A percentile compares a stretch with the other conserved stretches of the same genome.
Conservation (phyloP, 2,113 vertebrate genomes). For the Bubo bubo region DNA sequence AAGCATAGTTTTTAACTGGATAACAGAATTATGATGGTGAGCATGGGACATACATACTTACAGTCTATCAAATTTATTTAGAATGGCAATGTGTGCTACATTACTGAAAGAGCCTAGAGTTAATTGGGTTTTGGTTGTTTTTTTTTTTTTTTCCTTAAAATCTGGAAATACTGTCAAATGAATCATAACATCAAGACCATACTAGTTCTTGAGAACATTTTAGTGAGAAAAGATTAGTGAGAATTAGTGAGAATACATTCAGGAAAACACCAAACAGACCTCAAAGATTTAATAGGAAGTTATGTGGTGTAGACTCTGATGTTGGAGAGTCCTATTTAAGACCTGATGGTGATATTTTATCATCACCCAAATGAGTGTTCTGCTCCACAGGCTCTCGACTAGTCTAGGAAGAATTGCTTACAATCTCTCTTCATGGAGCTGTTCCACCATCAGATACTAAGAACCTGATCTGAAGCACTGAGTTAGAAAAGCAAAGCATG, state of each 20-base stretch:
- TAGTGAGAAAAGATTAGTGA: not conserved
- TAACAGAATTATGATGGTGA: not conserved
- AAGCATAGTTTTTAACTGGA: not conserved
- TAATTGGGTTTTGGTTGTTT: not conserved
- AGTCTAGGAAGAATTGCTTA: not conserved
- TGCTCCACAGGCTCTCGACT: not conserved
- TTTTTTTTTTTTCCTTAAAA: not conserved
- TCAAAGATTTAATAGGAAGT: not conserved
- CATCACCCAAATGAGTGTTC: not conserved
- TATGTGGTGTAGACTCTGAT: not conserved
- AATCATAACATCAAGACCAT: not conserved
- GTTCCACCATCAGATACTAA: not conserved
- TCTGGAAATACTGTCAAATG: not conserved
- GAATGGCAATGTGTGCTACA: not conserved
- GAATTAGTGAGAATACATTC: not conserved
- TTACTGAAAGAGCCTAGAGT: not conserved
- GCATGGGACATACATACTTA: not conserved
- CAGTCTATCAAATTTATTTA: not conserved
- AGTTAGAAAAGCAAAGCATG: not conserved
- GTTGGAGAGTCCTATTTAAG: not conserved
- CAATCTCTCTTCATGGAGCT: not conserved
- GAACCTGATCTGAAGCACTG: not conserved
- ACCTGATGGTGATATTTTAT: not conserved
- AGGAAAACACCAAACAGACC: not conserved
- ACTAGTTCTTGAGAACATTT: not conserved